Evolutionary conservation across 2,113 vertebrate genomes (phyloP).

Genomic region (Suricata suricatta): DNA sequence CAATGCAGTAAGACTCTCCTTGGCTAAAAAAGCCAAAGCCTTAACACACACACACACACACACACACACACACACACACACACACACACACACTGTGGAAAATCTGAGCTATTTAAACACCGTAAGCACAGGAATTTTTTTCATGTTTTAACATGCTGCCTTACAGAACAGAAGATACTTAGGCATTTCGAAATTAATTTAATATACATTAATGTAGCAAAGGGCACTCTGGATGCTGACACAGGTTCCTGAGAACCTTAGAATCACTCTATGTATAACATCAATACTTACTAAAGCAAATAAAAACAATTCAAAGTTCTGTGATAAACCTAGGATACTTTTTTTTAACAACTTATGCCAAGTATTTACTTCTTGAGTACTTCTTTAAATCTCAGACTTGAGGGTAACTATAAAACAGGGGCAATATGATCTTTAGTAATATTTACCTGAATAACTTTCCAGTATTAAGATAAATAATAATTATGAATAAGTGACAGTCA

Average conservation of each 20-base stretch:
- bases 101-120: conserved; percentile 7
- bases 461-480: conserved; percentile 1
- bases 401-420: background rate
- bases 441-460: background rate
- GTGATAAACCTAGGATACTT: background rate
- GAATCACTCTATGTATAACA: background rate
- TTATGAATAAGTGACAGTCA: background rate
- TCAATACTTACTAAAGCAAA: conserved; percentile 26
- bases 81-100: background rate
- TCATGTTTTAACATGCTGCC: conserved; percentile 3
- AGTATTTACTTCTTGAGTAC: background rate
- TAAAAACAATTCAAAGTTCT: conserved; percentile 4
- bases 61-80: background rate
- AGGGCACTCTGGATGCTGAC: background rate
- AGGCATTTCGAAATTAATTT: conserved; percentile 19
- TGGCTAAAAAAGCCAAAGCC: background rate
- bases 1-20: background rate
- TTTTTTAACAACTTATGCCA: conserved; percentile 10
- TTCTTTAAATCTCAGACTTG: conserved; percentile 13
- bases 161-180: background rate
- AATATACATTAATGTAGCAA: background rate
- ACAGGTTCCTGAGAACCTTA: conserved; percentile 2
- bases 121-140: background rate
- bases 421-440: background rate
- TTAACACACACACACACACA: background rate